These are phyloP conservation scores for Cyphomyrmex costatus DNA, from an alignment of 1,140 invertebrate genomes.

Conservation along the genomic window DNA sequence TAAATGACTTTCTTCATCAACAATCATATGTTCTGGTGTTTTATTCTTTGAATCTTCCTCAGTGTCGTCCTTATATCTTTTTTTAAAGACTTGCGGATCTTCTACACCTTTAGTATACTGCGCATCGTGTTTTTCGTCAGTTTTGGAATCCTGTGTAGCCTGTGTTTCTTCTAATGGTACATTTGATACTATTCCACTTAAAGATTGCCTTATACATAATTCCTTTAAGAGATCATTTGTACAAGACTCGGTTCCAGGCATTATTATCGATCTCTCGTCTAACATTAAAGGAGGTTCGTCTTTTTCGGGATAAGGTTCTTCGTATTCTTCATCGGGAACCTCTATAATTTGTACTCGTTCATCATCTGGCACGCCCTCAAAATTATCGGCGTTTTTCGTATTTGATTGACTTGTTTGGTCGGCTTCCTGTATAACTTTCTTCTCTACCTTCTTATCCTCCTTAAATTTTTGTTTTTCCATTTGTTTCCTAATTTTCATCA, in stretches of 20 bases:
- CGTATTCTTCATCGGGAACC: conserved; percentile 83
- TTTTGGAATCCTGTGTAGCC: neutral
- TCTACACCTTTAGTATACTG: neutral
- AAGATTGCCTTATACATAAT: conserved; percentile 69
- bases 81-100: neutral
- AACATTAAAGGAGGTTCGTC: conserved; percentile 76
- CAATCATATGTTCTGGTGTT: neutral
- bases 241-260: conserved; percentile 74
- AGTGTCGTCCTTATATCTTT: neutral
- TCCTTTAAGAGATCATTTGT: conserved; percentile 67
- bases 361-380: conserved; percentile 81
- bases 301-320: conserved; percentile 81
- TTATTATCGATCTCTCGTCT: conserved; percentile 81
- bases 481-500: conserved; percentile 89
- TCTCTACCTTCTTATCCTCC: conserved; percentile 83
- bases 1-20: neutral
- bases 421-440: conserved; percentile 46
- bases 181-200: conserved; percentile 79
- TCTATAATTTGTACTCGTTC: conserved; percentile 86
- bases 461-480: conserved; percentile 88
- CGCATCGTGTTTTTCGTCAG: conserved; percentile 20
- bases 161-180: conserved; percentile 55
- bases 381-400: conserved; percentile 36
- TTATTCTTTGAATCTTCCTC: neutral
- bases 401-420: conserved; percentile 42